Base-by-base conservation (phyloP, 2,888 invertebrate species). In the Xiphydria camelus region DNA sequence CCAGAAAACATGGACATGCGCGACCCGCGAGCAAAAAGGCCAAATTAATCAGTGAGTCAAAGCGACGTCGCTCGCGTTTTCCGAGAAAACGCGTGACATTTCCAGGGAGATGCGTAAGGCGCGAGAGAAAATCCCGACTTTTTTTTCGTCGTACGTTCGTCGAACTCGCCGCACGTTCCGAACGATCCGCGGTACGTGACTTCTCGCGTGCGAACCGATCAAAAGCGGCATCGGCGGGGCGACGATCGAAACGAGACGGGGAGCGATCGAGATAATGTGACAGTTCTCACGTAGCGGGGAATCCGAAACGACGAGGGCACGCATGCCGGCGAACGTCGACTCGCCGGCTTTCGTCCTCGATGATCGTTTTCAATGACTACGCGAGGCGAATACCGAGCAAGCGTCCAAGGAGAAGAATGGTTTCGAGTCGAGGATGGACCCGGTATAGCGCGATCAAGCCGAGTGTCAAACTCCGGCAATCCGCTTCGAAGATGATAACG, bases 41-140 rank as follows among this genome's bases (percentile, higher is more conserved):
- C 22, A 7, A 18, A 15, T 45, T 49, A 50, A 58, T 57, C 48
- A 57, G 36, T 61, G 55, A 63, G 50, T 61, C 57, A 59, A 55
- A 19, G 37, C 32, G 46, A 51, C 29, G 9, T 10, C 1, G 12
- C 6, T 57, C 42, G 58, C 41, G 50, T 51, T 63, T 62, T 59
- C 41, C 49, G 38, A 19, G 56, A 67, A 63, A 61, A 45, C 17
- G 18, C 12, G 26, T 36, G 31, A 22, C 17, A 53, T 67, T 65
- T 63, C 56, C 21, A 31, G 34, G 19, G 44, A 55, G 53, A 38
- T 4, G 35, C 10, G 17, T 3, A 9, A 42, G 29, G 34, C 17
- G 36, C 34, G 10, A 21, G 26, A 36, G 20, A 7, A 20, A 15
- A 9, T 29, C 17, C 19, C 17, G 33, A 38, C 22, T 31, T 21